Evolutionary conservation across 2,888 invertebrate genomes (phyloP), one percentile per base, ranked within the genome.

Genomic region (Hololepta plana): DNA sequence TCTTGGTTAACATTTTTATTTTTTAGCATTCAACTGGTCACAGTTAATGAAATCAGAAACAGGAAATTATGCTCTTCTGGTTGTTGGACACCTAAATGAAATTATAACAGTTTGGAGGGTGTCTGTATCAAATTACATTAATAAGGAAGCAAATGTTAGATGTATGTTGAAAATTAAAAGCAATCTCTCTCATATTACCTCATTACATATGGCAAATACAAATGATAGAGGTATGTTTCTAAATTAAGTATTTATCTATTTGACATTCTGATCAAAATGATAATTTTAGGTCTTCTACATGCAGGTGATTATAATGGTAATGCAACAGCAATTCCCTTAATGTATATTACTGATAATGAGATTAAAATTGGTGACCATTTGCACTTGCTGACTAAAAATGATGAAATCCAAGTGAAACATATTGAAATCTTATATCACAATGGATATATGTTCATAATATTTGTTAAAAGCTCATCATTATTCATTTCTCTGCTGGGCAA

Each of bases 21-120:
- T 39, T 46, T 27, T 35, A 51, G 50, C 44, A 25, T 46, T 51
- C 33, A 38, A 41, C 23, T 53, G 53, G 53, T 42, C 45, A 26
- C 44, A 48, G 30, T 24, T 42, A 9, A 40, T 45, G 25, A 27
- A 29, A 14, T 28, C 33, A 20, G 29, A 40, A n/a, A 19, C 33
- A 12, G 28, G 27, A 27, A 11, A n/a, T 15, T 39, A 33, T 35
- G 38, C 42, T 25, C 35, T 42, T 25, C 32, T 53, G 24, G 44
- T 49, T 34, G 39, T 45, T 20, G 51, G 47, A 3, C 47, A 51
- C 38, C 34, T 37, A 26, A 39, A 45, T 40, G 51, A 51, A 9
- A 36, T 35, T 12, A 38, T 52, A 17, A 42, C 41, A 19, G 36
- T 45, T 24, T 51, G 48, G 47, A 45, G 40, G 35, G 37, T 52